phyloP scores from a whole-genome alignment of 2,797 vertebrate species.

The Tenualosa ilisha region DNA sequence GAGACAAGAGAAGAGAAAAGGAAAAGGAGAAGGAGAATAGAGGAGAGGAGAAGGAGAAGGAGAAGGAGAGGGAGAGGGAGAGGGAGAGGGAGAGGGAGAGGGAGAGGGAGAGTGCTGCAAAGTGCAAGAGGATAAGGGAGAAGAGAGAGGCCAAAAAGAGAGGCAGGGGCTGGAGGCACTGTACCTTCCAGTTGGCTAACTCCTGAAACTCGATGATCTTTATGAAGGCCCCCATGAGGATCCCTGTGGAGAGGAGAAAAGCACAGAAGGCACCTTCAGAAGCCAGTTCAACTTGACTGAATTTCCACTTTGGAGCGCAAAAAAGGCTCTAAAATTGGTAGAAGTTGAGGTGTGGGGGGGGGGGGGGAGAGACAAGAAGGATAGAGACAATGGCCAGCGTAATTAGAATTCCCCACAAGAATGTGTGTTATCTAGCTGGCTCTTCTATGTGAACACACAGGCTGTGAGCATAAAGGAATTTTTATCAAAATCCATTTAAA shows the following conservation, averaged over 20 bases:
- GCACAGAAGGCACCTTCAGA: conserved; percentile 4
- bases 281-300: conserved; percentile 6
- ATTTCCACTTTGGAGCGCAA: conserved; percentile 3
- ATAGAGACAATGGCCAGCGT: conserved; percentile 22
- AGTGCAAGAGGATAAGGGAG: not conserved
- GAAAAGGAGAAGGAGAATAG: not conserved
- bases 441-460: conserved; percentile 1
- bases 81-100: not conserved
- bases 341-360: not conserved
- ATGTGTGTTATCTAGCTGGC: not conserved
- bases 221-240: conserved; percentile 98
- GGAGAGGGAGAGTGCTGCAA: not conserved
- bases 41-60: not conserved
- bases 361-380: conserved; percentile 4
- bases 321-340: not conserved
- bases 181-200: conserved; percentile 99
- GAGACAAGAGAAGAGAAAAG: not conserved
- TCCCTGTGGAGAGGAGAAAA: conserved; percentile 78
- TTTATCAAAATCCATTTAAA: conserved; percentile 23
- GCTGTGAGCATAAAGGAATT: not conserved
- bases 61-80: not conserved
- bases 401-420: conserved; percentile 32
- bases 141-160: not conserved
- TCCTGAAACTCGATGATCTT: conserved; percentile 97
- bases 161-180: conserved; percentile 33